A percentile compares a stretch with the other conserved stretches of the same genome.
These are phyloP conservation scores for Lithobates sylvaticus DNA, from an alignment of 2,797 vertebrate species.

Conservation along the genomic window DNA sequence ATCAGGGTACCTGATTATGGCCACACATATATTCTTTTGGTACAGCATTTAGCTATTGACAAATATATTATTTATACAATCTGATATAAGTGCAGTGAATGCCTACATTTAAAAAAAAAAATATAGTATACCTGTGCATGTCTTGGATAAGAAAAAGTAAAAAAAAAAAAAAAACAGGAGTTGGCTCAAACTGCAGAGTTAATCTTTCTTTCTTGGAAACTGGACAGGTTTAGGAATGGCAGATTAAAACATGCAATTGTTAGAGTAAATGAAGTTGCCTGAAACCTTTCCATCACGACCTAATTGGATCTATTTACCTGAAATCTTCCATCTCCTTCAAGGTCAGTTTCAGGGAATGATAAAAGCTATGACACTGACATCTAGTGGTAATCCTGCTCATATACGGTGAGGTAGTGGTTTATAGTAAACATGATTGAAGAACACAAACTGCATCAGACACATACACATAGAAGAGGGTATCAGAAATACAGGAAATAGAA, in stretches of 20 bases:
- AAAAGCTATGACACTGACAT: constrained; percentile 49
- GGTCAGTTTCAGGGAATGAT: constrained; percentile 41
- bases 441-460: neutral
- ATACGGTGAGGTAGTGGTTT: neutral
- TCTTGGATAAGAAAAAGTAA: neutral
- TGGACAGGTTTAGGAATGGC: constrained; percentile 43
- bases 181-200: neutral
- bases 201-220: constrained; percentile 1
- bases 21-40: too few relatives aligned
- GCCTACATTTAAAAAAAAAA: neutral
- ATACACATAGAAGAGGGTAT: neutral
- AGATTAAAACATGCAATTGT: constrained; percentile 51
- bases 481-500: neutral
- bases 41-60: too few relatives aligned
- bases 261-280: constrained; percentile 53
- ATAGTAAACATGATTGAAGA: neutral
- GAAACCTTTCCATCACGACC: constrained; percentile 50
- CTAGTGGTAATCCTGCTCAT: constrained; percentile 43
- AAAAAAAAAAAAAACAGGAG: neutral
- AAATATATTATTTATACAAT: neutral
- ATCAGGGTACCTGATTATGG: too few relatives aligned
- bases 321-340: constrained; percentile 43
- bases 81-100: neutral
- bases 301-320: constrained; percentile 57
- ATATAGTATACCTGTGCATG: neutral